A percentile compares a stretch with the other conserved stretches of the same genome.
These are phyloP conservation scores for Fragum fragum DNA, from an alignment of 2,888 invertebrate species.

Conservation along the genomic window DNA sequence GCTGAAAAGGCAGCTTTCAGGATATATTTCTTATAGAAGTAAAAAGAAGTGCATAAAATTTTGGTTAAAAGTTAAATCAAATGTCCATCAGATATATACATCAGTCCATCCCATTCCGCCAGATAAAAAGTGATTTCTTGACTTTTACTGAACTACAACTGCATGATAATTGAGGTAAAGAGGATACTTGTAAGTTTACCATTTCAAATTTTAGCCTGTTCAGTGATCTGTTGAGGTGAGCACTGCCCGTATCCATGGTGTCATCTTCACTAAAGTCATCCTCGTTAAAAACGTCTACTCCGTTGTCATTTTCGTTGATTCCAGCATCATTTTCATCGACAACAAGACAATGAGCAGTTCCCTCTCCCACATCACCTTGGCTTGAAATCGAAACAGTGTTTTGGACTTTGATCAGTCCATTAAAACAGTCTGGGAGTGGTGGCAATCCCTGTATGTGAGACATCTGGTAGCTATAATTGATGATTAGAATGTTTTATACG, in stretches of 20 bases:
- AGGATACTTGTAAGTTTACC: conserved; percentile 45
- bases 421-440: conserved; percentile 75
- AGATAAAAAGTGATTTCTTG: too few species aligned
- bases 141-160: too few species aligned
- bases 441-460: conserved; percentile 73
- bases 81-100: too few species aligned
- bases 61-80: too few species aligned
- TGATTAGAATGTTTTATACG: neutral
- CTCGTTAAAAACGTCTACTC: neutral
- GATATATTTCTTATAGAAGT: too few species aligned
- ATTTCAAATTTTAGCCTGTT: conserved; percentile 72
- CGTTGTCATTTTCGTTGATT: conserved; percentile 17
- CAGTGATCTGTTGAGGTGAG: conserved; percentile 64
- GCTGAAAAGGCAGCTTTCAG: too few species aligned
- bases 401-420: conserved; percentile 58
- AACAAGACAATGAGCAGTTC: conserved; percentile 42
- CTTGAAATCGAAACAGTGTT: conserved; percentile 60
- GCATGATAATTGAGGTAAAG: too few species aligned
- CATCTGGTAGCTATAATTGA: conserved; percentile 53
- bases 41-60: too few species aligned
- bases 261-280: conserved; percentile 8
- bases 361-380: conserved; percentile 57
- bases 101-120: too few species aligned
- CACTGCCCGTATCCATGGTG: conserved; percentile 54
- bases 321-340: conserved; percentile 32